phyloP scores from a whole-genome alignment of 53 echinoderm and acorn worm genomes.

The Antedon mediterranea region DNA sequence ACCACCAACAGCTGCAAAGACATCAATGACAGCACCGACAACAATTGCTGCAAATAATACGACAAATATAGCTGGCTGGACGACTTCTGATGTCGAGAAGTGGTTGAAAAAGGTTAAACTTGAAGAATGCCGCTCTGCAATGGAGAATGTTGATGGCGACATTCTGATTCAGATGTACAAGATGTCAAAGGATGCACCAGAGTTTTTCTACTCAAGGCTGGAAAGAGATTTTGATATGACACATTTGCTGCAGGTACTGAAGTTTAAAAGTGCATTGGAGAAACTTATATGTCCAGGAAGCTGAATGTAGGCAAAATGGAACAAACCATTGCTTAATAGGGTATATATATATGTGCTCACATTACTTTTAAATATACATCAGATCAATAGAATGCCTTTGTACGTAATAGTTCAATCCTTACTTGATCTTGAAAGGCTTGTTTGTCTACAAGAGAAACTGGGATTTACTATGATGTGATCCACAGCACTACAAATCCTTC shows the following conservation, averaged over 20 bases:
- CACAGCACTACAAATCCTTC: too few relatives aligned
- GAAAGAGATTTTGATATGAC: conserved; percentile 43
- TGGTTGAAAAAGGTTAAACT: conserved; percentile 59
- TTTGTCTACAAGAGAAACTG: too few relatives aligned
- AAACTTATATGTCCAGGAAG: conserved; percentile 11
- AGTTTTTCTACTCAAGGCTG: conserved; percentile 61
- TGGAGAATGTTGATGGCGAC: conserved; percentile 46
- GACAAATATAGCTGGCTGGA: conserved; percentile 33
- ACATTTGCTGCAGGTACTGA: conserved; percentile 36
- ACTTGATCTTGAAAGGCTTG: too few relatives aligned
- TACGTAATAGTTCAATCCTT: too few relatives aligned
- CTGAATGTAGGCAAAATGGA: too few relatives aligned
- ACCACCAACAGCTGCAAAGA: neutral
- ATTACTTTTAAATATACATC: too few relatives aligned
- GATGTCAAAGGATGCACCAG: conserved; percentile 67
- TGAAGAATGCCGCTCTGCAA: conserved; percentile 13
- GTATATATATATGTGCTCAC: too few relatives aligned
- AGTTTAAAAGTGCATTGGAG: conserved; percentile 57
- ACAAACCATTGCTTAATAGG: too few relatives aligned
- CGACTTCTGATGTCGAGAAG: conserved; percentile 29
- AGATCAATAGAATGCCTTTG: too few relatives aligned
- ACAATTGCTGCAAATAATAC: neutral
- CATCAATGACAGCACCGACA: neutral
- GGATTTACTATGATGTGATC: too few relatives aligned
- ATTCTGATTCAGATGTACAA: conserved; percentile 67